Base-by-base conservation (phyloP, 2,888 invertebrate species). In the Patella caerulea region DNA sequence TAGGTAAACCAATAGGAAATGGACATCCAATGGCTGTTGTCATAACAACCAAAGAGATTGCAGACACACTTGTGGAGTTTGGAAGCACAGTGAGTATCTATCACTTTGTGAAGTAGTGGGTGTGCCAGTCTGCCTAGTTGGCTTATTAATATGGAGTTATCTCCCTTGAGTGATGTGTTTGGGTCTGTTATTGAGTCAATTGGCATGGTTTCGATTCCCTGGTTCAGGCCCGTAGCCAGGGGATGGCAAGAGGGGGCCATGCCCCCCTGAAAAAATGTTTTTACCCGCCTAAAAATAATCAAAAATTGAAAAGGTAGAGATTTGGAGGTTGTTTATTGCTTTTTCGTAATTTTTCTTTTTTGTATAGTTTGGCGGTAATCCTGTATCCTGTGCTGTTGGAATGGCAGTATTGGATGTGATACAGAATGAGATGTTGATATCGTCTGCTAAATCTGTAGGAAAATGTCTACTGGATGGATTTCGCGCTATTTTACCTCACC, bases 1-100 rank as follows among this genome's bases (percentile, higher is more conserved):
- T 99, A 91, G 99, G 99, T 75, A 93, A 99, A 91, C 98, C 98
- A 0, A 97, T 99, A 96, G 99, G 98, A 24, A 99, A 99, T 91
- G 99, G 91, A 4, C 85, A 89, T 78, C 99, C 99, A 0, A 96
- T 99, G 2, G 97, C 98, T 0, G 97, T 97, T 3, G 97, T 99
- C 2, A 94, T 98, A 73, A 98, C 98, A 0, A 97, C 97, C 0
- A 95, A 94, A 77, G 89, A 89, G 59, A 96, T 96, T 88, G 96
- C 99, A 76, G 98, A 97, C 5, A 96, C 97, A 59, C 95, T 98
- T 69, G 96, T 96, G 90, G 98, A 98, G 90, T 99, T 99, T 91
- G 98, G 98, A 90, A 98, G 98, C 85, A 96, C 97, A 92, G 94
- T 93, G 91, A 83, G 87, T 80, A 19, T 78, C 71, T 74, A 54